These are phyloP conservation scores for Gopherus evgoodei DNA, from an alignment of 2,113 vertebrate species.

Conservation along the genomic window DNA sequence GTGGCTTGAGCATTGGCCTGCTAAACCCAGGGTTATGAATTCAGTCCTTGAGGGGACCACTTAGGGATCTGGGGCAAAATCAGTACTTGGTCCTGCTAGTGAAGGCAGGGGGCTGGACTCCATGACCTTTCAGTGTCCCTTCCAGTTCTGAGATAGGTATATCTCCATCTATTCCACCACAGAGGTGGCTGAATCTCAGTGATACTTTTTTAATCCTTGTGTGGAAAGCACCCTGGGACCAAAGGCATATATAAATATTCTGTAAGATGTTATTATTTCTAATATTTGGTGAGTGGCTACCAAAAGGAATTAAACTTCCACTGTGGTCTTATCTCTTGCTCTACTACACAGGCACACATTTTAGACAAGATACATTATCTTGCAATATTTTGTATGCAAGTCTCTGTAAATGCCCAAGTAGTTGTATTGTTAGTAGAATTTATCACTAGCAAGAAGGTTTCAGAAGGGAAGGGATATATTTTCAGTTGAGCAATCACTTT, in stretches of 20 bases:
- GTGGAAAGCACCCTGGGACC: slow-evolving; percentile 17
- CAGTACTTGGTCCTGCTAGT: too few species aligned
- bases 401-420: slow-evolving; percentile 63
- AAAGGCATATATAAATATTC: neutral
- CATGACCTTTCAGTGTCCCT: too few species aligned
- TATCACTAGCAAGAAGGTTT: slow-evolving; percentile 49
- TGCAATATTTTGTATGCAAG: slow-evolving; percentile 29
- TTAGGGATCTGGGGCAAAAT: too few species aligned
- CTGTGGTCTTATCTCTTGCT: slow-evolving; percentile 14
- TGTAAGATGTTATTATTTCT: neutral
- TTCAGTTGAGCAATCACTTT: slow-evolving; percentile 72
- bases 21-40: too few species aligned
- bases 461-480: slow-evolving; percentile 54
- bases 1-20: too few species aligned
- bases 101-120: too few species aligned
- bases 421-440: slow-evolving; percentile 59
- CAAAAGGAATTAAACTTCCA: neutral
- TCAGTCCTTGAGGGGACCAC: too few species aligned
- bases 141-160: too few species aligned
- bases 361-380: slow-evolving; percentile 53
- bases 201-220: slow-evolving; percentile 30
- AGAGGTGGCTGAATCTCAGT: neutral
- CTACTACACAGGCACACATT: slow-evolving; percentile 45
- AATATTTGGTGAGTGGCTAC: neutral
- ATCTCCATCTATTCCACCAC: neutral